Evolutionary conservation across 2,113 vertebrate genomes (phyloP).

Genomic region (Pachyramphus minor): DNA sequence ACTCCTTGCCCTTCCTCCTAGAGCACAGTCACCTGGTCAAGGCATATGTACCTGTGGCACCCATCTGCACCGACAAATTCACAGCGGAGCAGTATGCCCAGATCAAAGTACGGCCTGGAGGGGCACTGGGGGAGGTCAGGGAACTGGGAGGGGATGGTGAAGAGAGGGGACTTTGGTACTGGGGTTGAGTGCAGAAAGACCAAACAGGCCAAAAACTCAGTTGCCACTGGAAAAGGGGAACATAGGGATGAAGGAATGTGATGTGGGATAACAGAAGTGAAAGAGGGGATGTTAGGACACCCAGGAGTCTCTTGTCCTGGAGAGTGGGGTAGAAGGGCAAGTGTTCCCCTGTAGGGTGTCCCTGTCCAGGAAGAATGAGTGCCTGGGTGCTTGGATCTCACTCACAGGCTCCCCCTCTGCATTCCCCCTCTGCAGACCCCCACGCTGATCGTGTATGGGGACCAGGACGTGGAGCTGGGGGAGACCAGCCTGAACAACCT

Average conservation of each 20-base stretch:
- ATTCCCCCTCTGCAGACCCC: conserved; percentile 74
- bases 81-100: conserved; percentile 75
- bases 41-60: conserved; percentile 90
- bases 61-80: conserved; percentile 95
- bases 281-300: background rate
- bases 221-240: background rate
- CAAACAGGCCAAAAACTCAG: background rate
- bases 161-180: background rate
- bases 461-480: conserved; percentile 85
- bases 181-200: background rate
- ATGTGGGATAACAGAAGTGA: background rate
- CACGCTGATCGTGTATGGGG: conserved; percentile 88
- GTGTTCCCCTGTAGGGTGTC: background rate
- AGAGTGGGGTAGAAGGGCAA: background rate
- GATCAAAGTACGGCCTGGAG: conserved; percentile 79
- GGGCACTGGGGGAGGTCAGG: background rate
- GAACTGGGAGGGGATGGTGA: background rate
- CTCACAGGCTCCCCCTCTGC: background rate
- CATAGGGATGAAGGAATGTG: background rate
- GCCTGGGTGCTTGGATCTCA: background rate
- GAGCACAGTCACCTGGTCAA: conserved; percentile 78
- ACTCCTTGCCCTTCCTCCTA: conserved; percentile 89
- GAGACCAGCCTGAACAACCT: conserved; percentile 83
- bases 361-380: background rate
- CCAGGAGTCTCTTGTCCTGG: background rate